Evolutionary conservation across 2,888 invertebrate genomes (phyloP).

Genomic region (Agrotis segetum): DNA sequence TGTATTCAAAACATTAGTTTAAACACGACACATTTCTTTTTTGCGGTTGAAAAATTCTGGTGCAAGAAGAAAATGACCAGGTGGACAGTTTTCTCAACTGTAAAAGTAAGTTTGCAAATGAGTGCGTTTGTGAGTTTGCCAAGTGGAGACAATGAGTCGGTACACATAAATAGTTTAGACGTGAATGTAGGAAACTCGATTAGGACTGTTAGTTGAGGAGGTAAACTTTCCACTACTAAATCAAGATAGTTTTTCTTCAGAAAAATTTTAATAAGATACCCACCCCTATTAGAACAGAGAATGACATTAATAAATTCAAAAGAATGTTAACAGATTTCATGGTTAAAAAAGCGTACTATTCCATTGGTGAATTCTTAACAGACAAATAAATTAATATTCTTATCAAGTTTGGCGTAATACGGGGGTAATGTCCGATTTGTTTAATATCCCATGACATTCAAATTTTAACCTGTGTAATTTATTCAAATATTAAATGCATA

Average conservation of each 20-base stretch:
- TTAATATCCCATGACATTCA: no score
- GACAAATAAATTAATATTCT: no score
- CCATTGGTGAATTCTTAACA: no score
- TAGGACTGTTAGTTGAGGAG: slow-evolving; percentile 11
- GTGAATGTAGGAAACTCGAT: slow-evolving; percentile 66
- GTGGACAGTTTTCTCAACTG: slow-evolving; percentile 32
- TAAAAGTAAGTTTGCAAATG: slow-evolving; percentile 55
- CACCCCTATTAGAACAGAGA: no score
- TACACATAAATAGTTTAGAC: slow-evolving; percentile 71
- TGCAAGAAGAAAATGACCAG: slow-evolving; percentile 36
- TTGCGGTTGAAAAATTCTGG: slow-evolving; percentile 41
- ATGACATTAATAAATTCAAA: no score
- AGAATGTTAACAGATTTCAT: no score
- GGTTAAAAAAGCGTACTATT: no score
- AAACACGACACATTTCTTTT: slow-evolving; percentile 41
- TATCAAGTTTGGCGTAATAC: no score
- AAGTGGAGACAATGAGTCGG: slow-evolving; percentile 77
- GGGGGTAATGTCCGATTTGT: no score
- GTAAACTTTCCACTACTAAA: slow-evolving; percentile 2
- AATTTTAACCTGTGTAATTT: no score
- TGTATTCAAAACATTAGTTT: slow-evolving; percentile 68
- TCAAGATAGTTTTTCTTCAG: not conserved
- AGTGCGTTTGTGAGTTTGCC: slow-evolving; percentile 73
- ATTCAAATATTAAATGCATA: no score
- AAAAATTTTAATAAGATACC: no score